phyloP scores from a whole-genome alignment of 2,113 vertebrate species.

The Phalacrocorax carbo region DNA sequence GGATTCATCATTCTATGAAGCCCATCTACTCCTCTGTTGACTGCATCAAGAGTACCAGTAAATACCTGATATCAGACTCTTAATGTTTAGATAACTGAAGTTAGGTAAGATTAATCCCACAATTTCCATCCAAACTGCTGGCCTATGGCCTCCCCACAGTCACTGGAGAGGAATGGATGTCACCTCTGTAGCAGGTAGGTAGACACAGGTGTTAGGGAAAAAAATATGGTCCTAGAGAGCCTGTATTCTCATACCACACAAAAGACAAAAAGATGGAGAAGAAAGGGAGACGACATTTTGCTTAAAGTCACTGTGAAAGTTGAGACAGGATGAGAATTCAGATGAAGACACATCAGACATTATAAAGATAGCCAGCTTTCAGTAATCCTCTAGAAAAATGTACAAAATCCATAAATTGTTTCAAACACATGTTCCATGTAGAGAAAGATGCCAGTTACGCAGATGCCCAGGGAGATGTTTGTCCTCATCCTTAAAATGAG shows the following conservation, averaged over 20 bases:
- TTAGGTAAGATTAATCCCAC: background rate
- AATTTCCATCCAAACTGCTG: background rate
- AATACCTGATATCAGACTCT: background rate
- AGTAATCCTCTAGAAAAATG: background rate
- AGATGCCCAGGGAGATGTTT: background rate
- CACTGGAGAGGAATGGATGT: background rate
- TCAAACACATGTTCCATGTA: background rate
- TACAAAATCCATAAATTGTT: background rate
- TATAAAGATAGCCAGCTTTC: background rate
- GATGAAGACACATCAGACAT: background rate
- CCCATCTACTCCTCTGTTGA: background rate
- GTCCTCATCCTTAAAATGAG: background rate
- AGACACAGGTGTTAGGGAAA: background rate
- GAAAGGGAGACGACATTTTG: background rate
- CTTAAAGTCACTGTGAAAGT: background rate
- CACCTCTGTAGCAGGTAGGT: background rate
- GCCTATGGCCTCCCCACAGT: background rate
- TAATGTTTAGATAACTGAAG: background rate
- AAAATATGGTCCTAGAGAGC: rapidly evolving
- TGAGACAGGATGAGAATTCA: background rate
- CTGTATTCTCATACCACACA: background rate
- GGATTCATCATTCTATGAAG: background rate
- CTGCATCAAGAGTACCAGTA: background rate
- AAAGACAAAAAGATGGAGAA: background rate
- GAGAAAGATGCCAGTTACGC: background rate